A percentile compares a stretch with the other conserved stretches of the same genome.
Evolutionary conservation across 2,113 vertebrate genomes (phyloP).

Genomic region (Plestiodon gilberti): DNA sequence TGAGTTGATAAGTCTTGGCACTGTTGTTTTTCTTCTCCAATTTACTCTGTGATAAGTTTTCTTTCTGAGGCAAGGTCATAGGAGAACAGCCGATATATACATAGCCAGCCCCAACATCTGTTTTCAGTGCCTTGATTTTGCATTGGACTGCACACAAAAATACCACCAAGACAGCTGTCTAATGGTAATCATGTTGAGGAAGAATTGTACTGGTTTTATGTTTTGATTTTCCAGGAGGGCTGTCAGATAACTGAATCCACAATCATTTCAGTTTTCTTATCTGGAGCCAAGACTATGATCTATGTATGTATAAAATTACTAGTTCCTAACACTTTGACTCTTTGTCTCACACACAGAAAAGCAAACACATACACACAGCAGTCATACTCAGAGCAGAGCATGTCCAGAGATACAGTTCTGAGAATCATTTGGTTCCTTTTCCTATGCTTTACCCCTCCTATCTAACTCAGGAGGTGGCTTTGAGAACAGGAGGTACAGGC

Average conservation of each 20-base stretch:
- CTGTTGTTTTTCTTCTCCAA: conserved; percentile 15
- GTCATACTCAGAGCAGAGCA: background rate
- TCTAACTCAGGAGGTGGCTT: background rate
- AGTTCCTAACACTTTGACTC: background rate
- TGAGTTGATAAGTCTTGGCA: conserved; percentile 41
- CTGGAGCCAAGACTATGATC: background rate
- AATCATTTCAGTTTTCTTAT: background rate
- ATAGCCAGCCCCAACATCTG: background rate
- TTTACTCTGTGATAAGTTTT: conserved; percentile 5
- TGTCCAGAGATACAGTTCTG: background rate
- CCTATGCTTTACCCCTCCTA: background rate
- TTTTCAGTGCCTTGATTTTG: conserved; percentile 25
- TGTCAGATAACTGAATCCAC: background rate
- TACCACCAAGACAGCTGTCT: background rate
- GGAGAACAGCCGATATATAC: background rate
- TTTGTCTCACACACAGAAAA: background rate
- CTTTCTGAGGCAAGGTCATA: conserved; percentile 25
- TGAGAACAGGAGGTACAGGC: background rate
- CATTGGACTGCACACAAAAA: conserved; percentile 18
- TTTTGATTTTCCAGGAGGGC: background rate
- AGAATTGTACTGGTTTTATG: background rate
- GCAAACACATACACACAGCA: background rate
- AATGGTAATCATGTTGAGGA: background rate
- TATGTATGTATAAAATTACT: background rate
- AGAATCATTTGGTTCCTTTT: background rate